Evolutionary conservation across 2,888 invertebrate species (phyloP), one percentile per base, ranked within the genome.

Genomic region (Oscheius sp.): DNA sequence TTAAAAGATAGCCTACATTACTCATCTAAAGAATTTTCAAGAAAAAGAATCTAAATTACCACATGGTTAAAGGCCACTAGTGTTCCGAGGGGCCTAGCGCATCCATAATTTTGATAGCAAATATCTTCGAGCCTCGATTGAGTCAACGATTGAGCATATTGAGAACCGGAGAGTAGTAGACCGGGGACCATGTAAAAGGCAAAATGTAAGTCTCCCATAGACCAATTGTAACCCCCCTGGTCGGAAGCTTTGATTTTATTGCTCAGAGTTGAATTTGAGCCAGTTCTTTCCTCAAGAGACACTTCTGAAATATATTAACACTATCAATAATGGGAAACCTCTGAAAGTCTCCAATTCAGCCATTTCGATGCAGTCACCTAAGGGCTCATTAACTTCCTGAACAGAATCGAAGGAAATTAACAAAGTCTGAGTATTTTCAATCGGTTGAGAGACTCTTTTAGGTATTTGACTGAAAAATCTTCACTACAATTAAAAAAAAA

Each of bases 1-100:
- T 64, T 2, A 64, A 10, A 8, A 64, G n/a, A 23, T 64, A 64
- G 17, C 64, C 64, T 1, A 64, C 6, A 31, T 64, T 64, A 12
- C 48, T 48, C 10, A 48, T 31, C 61, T 61, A 29, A 61, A 61
- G 1, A 42, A 1, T 8, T 2, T n/a, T 8, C 12, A n/a, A 2
- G 6, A 45, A 42, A 29, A 5, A 12, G 6, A 37, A 45, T 3
- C 12, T 4, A 15, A 61, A 12, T 93, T 88, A 91, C 92, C 27
- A 94, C 91, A 87, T 93, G 94, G 89, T 94, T 94, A 87, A 93
- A 93, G 84, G 94, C 92, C 0, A 92, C 91, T 20, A 93, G 88
- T 0, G 90, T 87, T 63, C 91, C 92, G 17, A 92, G 88, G 0
- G 93, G 93, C 87, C 92, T 92, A 0, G 93, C 91, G 87, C 94